These are phyloP conservation scores for Drosophila pandora DNA, from an alignment of 1,140 invertebrate species.

Conservation along the genomic window DNA sequence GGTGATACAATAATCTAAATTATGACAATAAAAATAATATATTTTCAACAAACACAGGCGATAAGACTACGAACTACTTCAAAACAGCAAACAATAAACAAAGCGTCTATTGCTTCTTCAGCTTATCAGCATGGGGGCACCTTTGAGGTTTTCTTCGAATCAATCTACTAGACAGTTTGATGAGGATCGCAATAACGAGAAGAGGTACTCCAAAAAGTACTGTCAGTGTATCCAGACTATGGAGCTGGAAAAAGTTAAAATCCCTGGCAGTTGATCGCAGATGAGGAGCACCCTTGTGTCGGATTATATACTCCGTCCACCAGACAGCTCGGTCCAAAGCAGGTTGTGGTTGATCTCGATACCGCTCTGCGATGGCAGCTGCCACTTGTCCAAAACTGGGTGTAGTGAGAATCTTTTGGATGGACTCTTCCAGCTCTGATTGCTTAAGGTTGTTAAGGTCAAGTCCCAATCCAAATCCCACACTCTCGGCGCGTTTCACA, in stretches of 20 bases:
- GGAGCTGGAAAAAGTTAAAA: conserved; percentile 83
- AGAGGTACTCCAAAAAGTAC: conserved; percentile 47
- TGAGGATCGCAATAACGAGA: background rate
- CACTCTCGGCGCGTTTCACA: conserved; percentile 82
- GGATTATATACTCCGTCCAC: conserved; percentile 89
- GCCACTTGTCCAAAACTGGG: conserved; percentile 83
- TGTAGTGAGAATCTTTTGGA: conserved; percentile 78
- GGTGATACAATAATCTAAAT: too few species aligned
- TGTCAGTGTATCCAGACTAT: conserved; percentile 84
- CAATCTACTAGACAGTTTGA: conserved; percentile 20
- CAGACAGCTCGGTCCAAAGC: conserved; percentile 88
- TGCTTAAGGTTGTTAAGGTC: conserved; percentile 78
- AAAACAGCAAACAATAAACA: background rate
- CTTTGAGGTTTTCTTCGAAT: conserved; percentile 16
- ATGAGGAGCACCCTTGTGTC: conserved; percentile 83
- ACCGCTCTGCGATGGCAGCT: conserved; percentile 84
- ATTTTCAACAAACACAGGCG: background rate
- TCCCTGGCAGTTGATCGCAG: conserved; percentile 56
- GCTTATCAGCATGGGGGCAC: conserved; percentile 25
- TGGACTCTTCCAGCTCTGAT: conserved; percentile 57
- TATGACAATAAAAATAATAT: background rate
- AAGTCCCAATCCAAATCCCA: conserved; percentile 84
- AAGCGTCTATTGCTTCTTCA: conserved; percentile 36
- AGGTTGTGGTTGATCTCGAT: conserved; percentile 85
- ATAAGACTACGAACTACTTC: background rate